Base-by-base conservation (phyloP, 2,797 vertebrate species). In the Rallus crepitans region DNA sequence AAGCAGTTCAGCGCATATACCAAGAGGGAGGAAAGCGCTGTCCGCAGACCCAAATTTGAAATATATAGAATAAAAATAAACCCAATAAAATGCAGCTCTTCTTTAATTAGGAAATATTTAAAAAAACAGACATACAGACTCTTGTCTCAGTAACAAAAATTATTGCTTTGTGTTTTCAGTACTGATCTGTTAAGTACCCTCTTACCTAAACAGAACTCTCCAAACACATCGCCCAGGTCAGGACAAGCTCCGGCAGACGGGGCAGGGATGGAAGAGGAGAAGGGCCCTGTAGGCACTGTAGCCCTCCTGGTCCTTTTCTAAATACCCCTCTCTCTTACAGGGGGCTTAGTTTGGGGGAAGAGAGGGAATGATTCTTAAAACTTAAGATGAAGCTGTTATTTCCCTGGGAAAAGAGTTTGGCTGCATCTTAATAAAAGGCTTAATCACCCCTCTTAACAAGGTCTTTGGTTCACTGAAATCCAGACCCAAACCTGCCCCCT, bases 151-250 rank as follows among this genome's bases (percentile, higher is more conserved):
- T 98, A 98, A 98, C 98, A 98, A 98, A 98, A 97, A 98, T 98
- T 98, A 98, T 98, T 98, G 98, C 98, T 98, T 98, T 98, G 98
- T 98, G 98, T 98, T 98, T 98, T 98, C 97, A 97, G 98, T 98
- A 98, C 98, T 97, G 90, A 97, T 95, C 93, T 96, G 96, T 97
- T 96, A 97, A 97, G 97, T 95, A 97, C 97, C 97, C 97, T 97
- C 92, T 95, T 93, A 96, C 94, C 92, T 90, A 97, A 97, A 96
- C 96, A 96, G 93, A 98, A 98, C 98, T 98, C 98, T 98, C 98
- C 97, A 97, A 98, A 98, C 83, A 68, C 92, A 94, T 96, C 83
- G 75, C 93, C 93, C 76, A 39, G 80, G 93, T 88, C 84, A 89
- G 96, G 82, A 91, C 89, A 85, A 86, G 76, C 90, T 87, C 91